Conservation (phyloP, 2,113 vertebrate genomes). For the Tyrannus savana region DNA sequence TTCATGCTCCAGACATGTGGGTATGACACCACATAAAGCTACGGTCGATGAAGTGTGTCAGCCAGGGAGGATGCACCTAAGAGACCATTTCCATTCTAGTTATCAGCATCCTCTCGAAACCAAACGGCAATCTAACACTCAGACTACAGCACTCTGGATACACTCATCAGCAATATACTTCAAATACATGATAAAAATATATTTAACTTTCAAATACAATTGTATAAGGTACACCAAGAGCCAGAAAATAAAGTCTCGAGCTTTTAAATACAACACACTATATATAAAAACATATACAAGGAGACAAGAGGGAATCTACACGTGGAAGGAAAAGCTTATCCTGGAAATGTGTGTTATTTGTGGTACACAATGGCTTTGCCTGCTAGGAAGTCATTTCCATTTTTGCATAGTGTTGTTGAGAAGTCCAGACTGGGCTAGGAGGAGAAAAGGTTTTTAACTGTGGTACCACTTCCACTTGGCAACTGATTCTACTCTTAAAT, state of each 20-base stretch:
- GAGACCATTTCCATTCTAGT: slow-evolving; percentile 14
- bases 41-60: slow-evolving; percentile 29
- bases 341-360: not conserved
- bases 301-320: slow-evolving; percentile 30
- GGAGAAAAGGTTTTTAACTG: slow-evolving; percentile 9
- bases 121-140: slow-evolving; percentile 9
- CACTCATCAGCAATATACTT: slow-evolving; percentile 47
- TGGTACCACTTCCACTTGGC: slow-evolving; percentile 48
- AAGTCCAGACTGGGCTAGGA: not conserved
- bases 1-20: not conserved
- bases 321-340: not conserved
- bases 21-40: slow-evolving; percentile 34
- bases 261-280: slow-evolving; percentile 74
- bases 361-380: not conserved
- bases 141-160: slow-evolving; percentile 50
- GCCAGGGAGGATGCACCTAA: slow-evolving; percentile 7
- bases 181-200: slow-evolving; percentile 73
- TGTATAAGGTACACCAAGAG: slow-evolving; percentile 60
- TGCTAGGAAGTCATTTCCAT: not conserved
- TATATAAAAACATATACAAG: slow-evolving; percentile 56
- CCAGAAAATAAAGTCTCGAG: slow-evolving; percentile 75
- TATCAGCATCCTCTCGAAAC: slow-evolving; percentile 26
- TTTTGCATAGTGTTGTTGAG: not conserved
- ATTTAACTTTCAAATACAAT: slow-evolving; percentile 72
- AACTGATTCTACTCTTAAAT: slow-evolving; percentile 4